Conservation (phyloP, 2,888 invertebrate genomes). For the Lordiphosa fenestrarum region DNA sequence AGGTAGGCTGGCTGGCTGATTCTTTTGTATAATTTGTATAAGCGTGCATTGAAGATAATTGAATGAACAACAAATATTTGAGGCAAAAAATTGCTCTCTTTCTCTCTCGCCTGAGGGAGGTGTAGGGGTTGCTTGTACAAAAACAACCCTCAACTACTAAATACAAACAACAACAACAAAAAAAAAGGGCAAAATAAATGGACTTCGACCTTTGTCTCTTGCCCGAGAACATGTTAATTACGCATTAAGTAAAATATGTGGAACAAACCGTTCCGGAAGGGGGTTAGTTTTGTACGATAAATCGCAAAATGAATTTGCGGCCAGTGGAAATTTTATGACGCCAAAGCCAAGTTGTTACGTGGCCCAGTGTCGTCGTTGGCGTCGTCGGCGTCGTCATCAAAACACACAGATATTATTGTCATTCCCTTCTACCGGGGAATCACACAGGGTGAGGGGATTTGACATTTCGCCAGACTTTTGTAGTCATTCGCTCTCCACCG, state of each 20-base stretch:
- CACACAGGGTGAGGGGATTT: no score
- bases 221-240: slow-evolving; percentile 30
- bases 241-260: slow-evolving; percentile 25
- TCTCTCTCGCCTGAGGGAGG: neutral
- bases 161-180: slow-evolving; percentile 2
- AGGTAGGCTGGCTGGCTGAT: slow-evolving; percentile 4
- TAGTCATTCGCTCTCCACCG: no score
- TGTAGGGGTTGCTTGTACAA: neutral
- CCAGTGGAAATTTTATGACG: no score
- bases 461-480: no score
- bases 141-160: slow-evolving; percentile 10
- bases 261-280: slow-evolving; percentile 3
- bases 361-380: no score
- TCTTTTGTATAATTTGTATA: slow-evolving; percentile 13
- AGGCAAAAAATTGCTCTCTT: neutral
- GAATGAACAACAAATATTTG: slow-evolving; percentile 25
- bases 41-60: slow-evolving; percentile 35
- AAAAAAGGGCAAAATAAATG: slow-evolving; percentile 14
- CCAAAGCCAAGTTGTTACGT: no score
- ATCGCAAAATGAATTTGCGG: no score
- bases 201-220: slow-evolving; percentile 10
- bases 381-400: no score
- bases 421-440: no score
- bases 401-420: no score
- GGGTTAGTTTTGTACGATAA: no score